phyloP scores from a whole-genome alignment of 2,797 vertebrate species.

The Lagocephalus sceleratus region DNA sequence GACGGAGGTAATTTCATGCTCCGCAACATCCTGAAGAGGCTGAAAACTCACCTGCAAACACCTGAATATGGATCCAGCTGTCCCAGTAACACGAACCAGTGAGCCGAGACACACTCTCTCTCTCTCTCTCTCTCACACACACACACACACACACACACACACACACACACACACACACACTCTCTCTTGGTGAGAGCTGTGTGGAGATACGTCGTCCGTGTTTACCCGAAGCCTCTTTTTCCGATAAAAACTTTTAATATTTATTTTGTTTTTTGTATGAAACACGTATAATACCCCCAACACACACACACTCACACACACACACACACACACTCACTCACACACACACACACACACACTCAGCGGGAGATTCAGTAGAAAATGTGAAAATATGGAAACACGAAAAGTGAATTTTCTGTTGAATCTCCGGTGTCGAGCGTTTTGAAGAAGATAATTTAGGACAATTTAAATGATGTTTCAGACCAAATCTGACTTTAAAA shows the following conservation, averaged over 20 bases:
- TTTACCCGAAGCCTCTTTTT: too few relatives aligned
- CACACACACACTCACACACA: too few relatives aligned
- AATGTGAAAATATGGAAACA: too few relatives aligned
- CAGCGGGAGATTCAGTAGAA: background rate
- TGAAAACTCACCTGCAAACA: background rate
- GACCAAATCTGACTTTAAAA: too few relatives aligned
- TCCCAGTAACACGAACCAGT: background rate
- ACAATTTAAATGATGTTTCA: too few relatives aligned
- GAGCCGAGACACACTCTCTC: background rate
- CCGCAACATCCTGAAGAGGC: conserved; percentile 54
- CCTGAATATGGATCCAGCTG: conserved; percentile 18
- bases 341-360: background rate
- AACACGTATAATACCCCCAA: too few relatives aligned
- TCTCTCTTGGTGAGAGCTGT: too few relatives aligned
- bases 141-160: background rate
- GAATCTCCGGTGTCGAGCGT: background rate
- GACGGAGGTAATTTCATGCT: conserved; percentile 61
- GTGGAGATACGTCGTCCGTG: too few relatives aligned
- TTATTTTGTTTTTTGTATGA: too few relatives aligned
- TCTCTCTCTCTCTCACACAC: background rate
- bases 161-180: background rate
- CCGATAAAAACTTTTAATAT: too few relatives aligned
- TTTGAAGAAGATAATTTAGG: too few relatives aligned
- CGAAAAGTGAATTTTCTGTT: background rate
- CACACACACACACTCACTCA: background rate